Conservation (phyloP, 2,797 vertebrate genomes). For the Triplophysa bombifrons region DNA sequence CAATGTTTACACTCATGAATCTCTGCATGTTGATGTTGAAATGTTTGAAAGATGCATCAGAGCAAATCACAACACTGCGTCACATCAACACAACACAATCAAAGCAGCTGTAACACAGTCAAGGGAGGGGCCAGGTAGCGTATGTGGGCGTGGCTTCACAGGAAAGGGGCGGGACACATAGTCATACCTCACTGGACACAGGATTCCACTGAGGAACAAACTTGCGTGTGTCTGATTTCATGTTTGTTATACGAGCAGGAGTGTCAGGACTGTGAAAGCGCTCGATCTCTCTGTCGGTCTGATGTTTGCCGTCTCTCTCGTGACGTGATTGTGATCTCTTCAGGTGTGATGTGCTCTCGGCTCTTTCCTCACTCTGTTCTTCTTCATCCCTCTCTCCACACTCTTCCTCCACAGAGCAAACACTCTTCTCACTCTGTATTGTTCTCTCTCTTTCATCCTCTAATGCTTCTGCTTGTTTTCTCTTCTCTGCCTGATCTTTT, state of each 20-base stretch:
- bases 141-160: background rate
- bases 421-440: slow-evolving; percentile 2
- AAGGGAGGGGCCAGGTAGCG: too few species aligned
- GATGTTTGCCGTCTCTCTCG: background rate
- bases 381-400: background rate
- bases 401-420: slow-evolving; percentile 3
- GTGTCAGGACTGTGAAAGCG: background rate
- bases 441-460: background rate
- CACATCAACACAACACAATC: background rate
- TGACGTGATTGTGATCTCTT: background rate
- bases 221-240: slow-evolving; percentile 24
- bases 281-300: slow-evolving; percentile 4
- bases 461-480: slow-evolving; percentile 19
- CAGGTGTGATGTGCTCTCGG: background rate
- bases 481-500: slow-evolving; percentile 10
- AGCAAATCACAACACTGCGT: background rate
- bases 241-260: background rate
- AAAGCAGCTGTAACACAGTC: background rate
- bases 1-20: too few species aligned
- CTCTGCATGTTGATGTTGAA: too few species aligned
- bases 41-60: background rate
- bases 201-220: slow-evolving; percentile 24
- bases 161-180: slow-evolving; percentile 19
- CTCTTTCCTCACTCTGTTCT: background rate
- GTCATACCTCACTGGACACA: slow-evolving; percentile 53